Percentiles rank a stretch among this genome's conserved stretches.
phyloP scores from a whole-genome alignment of 2,113 vertebrate species.

The Misgurnus anguillicaudatus region DNA sequence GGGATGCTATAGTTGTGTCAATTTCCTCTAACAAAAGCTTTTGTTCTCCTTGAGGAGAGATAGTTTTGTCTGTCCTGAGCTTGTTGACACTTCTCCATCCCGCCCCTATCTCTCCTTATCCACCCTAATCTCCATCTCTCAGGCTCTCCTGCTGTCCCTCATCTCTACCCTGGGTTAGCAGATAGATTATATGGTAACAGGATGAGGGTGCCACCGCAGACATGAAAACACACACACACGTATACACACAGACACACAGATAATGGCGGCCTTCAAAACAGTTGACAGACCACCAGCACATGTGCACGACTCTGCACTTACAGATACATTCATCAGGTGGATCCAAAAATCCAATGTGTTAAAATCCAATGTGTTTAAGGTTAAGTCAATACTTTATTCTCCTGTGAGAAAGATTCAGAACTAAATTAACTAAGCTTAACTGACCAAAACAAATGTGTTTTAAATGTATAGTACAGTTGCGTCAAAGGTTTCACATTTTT shows the following conservation, averaged over 20 bases:
- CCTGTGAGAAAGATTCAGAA: too few species aligned
- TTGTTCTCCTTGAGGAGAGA: constrained; percentile 63
- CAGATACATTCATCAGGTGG: background rate
- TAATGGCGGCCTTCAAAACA: constrained; percentile 24
- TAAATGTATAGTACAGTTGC: too few species aligned
- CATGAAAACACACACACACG: constrained; percentile 25
- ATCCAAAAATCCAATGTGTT: background rate
- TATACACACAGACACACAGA: background rate
- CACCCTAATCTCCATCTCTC: constrained; percentile 39
- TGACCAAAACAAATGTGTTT: too few species aligned
- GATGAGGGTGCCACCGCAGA: constrained; percentile 46
- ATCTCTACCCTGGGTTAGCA: constrained; percentile 30
- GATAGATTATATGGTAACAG: constrained; percentile 45
- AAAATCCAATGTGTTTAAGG: background rate
- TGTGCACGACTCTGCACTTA: background rate
- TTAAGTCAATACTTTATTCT: background rate
- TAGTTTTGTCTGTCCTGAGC: constrained; percentile 73
- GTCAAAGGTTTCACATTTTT: too few species aligned
- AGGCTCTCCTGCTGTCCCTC: constrained; percentile 29
- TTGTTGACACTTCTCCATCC: constrained; percentile 54
- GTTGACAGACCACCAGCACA: constrained; percentile 21
- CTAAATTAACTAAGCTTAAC: too few species aligned
- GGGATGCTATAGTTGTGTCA: constrained; percentile 64
- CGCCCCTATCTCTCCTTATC: constrained; percentile 44
- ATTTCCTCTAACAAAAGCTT: constrained; percentile 67